These are phyloP conservation scores for Cremastinae sp. DNA, from an alignment of 2,888 invertebrate genomes.

Conservation along the genomic window DNA sequence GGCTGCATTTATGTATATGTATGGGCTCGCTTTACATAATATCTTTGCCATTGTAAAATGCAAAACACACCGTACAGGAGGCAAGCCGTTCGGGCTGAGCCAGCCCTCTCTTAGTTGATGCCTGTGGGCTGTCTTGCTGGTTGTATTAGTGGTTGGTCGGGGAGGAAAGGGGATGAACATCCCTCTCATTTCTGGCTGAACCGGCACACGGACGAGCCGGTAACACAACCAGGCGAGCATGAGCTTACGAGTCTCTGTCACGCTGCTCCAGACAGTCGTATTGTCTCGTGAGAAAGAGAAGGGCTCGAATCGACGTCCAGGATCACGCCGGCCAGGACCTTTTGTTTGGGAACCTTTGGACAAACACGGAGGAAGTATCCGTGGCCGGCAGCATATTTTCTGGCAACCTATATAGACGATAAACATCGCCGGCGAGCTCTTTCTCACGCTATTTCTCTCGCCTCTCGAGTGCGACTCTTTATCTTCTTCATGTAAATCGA, in stretches of 20 bases:
- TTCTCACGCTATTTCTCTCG: conserved; percentile 47
- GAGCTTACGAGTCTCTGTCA: conserved; percentile 39
- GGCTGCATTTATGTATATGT: conserved; percentile 60
- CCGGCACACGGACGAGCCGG: conserved; percentile 50
- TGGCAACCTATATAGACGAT: conserved; percentile 5
- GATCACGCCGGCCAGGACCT: conserved; percentile 6
- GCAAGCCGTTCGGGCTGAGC: conserved; percentile 68
- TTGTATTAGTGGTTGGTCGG: conserved; percentile 52
- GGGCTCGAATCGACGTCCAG: not conserved
- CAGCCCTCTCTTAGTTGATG: conserved; percentile 70
- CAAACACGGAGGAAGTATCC: conserved; percentile 1
- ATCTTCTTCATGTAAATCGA: conserved; percentile 75
- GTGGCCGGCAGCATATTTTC: conserved; percentile 8
- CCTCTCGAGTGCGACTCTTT: conserved; percentile 70
- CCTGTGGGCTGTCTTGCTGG: conserved; percentile 66
- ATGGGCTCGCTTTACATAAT: conserved; percentile 74
- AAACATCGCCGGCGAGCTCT: conserved; percentile 32
- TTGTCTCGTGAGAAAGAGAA: conserved; percentile 5
- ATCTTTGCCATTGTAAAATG: conserved; percentile 77
- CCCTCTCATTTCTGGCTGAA: conserved; percentile 31
- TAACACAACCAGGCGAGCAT: conserved; percentile 39
- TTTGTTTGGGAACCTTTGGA: conserved; percentile 2
- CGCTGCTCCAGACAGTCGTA: not conserved
- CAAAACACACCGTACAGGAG: conserved; percentile 72
- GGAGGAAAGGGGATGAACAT: conserved; percentile 41